Percentiles rank a stretch among this genome's conserved stretches.
These are phyloP conservation scores for Hyles lineata DNA, from an alignment of 2,888 invertebrate species.

Conservation along the genomic window DNA sequence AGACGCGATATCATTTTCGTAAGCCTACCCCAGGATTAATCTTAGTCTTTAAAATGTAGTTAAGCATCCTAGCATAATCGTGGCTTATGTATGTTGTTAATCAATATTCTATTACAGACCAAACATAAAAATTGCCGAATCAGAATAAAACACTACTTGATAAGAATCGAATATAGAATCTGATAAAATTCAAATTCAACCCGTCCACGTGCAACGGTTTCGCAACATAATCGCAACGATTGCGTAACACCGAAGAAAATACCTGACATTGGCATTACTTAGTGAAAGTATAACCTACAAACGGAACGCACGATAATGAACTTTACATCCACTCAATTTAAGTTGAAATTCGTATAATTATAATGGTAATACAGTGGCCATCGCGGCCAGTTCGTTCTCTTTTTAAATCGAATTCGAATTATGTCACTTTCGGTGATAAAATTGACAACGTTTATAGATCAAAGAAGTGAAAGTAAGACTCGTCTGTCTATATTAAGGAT, in stretches of 20 bases:
- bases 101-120: background rate
- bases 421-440: conserved; percentile 28
- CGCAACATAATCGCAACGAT: conserved; percentile 60
- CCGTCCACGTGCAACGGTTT: conserved; percentile 53
- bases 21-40: too few species aligned
- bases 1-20: too few species aligned
- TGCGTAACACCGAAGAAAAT: conserved; percentile 73
- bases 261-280: conserved; percentile 80
- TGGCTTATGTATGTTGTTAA: too few species aligned
- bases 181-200: conserved; percentile 31
- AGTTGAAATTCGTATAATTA: conserved; percentile 30
- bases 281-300: conserved; percentile 71
- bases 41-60: too few species aligned
- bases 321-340: conserved; percentile 31
- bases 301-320: conserved; percentile 35
- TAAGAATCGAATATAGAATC: conserved; percentile 10
- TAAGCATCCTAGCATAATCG: too few species aligned
- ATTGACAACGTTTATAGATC: conserved; percentile 8
- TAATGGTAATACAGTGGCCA: conserved; percentile 45
- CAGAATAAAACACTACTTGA: background rate
- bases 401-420: conserved; percentile 32
- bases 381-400: conserved; percentile 56
- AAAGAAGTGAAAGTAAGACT: conserved; percentile 24
- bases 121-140: too few species aligned
- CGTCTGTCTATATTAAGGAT: background rate